Conservation (phyloP, 1,140 invertebrate species). For the Homalodisca vitripennis region DNA sequence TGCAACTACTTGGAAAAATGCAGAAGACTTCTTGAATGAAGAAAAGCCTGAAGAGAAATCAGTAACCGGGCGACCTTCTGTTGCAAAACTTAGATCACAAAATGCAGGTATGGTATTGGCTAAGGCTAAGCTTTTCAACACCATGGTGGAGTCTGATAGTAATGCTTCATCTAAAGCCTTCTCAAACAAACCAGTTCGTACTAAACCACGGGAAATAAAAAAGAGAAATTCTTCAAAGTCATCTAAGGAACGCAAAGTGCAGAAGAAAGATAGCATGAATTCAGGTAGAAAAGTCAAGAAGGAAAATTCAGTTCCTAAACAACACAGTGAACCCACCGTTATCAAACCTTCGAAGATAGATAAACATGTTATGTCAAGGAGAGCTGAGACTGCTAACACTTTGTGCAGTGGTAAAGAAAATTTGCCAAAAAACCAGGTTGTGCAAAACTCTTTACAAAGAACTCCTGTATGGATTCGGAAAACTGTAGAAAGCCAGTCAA, state of each 20-base stretch:
- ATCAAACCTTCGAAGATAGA: no score
- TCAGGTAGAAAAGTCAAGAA: no score
- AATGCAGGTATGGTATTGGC: constrained; percentile 68
- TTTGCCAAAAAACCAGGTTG: no score
- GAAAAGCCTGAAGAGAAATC: constrained; percentile 33
- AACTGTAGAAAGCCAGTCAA: no score
- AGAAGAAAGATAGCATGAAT: neutral
- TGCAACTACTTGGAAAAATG: constrained; percentile 48
- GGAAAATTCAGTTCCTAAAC: no score
- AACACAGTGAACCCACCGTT: no score
- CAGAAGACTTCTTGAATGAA: constrained; percentile 46
- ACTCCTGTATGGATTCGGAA: no score
- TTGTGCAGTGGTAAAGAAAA: no score
- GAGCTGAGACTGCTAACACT: no score
- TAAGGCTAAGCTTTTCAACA: constrained; percentile 63
- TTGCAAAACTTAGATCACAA: constrained; percentile 60
- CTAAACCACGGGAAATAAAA: neutral
- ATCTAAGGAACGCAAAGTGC: neutral
- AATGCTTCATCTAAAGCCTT: neutral
- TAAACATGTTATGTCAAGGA: no score
- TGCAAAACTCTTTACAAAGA: no score
- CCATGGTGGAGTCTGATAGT: constrained; percentile 40
- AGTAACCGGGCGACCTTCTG: constrained; percentile 56
- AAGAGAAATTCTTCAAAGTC: constrained; percentile 13
- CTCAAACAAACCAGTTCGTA: neutral